Percentiles rank a stretch among this genome's conserved stretches.
Conservation (phyloP, 2,888 invertebrate species). For the Tachina lurida region DNA sequence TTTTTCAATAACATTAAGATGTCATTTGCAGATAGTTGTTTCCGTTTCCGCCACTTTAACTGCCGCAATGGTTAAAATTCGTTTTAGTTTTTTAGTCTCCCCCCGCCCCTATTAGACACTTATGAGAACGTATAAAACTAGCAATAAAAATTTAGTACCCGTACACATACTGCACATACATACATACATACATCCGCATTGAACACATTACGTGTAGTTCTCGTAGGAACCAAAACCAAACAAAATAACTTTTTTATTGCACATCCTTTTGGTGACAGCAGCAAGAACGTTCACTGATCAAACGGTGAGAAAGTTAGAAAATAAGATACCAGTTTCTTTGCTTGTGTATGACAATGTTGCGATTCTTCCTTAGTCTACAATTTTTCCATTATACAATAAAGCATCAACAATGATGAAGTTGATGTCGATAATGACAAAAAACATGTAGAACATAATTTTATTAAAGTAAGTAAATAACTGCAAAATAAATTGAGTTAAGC, state of each 20-base stretch:
- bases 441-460: slow-evolving; percentile 67
- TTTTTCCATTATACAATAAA: slow-evolving; percentile 64
- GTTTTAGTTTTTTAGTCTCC: slow-evolving; percentile 39
- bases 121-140: slow-evolving; percentile 29
- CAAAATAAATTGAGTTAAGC: slow-evolving; percentile 64
- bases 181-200: neutral
- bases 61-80: slow-evolving; percentile 69
- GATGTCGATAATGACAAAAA: slow-evolving; percentile 51
- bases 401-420: slow-evolving; percentile 47
- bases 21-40: slow-evolving; percentile 73
- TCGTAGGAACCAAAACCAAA: slow-evolving; percentile 49
- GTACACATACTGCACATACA: neutral
- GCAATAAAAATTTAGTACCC: slow-evolving; percentile 56
- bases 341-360: slow-evolving; percentile 5
- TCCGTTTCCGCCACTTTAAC: slow-evolving; percentile 71
- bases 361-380: slow-evolving; percentile 53
- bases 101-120: slow-evolving; percentile 18
- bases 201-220: slow-evolving; percentile 1
- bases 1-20: slow-evolving; percentile 73
- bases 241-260: slow-evolving; percentile 67
- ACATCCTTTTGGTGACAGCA: slow-evolving; percentile 65
- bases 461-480: slow-evolving; percentile 71
- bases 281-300: slow-evolving; percentile 40
- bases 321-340: slow-evolving; percentile 36
- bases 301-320: slow-evolving; percentile 28